Evolutionary conservation across 2,113 vertebrate genomes (phyloP).

Genomic region (Tachysurus vachellii): DNA sequence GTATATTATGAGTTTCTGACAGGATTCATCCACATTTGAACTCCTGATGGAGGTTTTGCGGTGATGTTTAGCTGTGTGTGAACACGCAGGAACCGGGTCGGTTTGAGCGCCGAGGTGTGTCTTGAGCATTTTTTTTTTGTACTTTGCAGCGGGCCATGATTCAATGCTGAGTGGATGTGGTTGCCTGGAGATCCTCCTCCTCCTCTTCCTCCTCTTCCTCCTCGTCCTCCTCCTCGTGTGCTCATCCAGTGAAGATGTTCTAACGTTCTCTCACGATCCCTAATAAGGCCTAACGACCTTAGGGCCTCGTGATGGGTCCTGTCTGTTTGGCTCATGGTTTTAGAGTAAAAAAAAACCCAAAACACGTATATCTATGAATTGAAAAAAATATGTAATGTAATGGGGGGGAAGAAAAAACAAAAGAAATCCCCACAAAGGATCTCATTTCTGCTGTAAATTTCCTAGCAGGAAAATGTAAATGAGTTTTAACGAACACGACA

Average conservation of each 20-base stretch:
- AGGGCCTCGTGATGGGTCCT: not conserved
- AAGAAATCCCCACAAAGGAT: not conserved
- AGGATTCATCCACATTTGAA: not conserved
- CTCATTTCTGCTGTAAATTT: not conserved
- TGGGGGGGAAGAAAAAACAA: no score
- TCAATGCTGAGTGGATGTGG: conserved; percentile 34
- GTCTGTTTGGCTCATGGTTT: not conserved
- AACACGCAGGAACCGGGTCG: not conserved
- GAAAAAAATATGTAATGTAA: not conserved
- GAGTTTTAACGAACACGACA: conserved; percentile 11
- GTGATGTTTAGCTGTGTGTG: not conserved
- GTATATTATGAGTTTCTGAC: not conserved
- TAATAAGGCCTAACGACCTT: not conserved
- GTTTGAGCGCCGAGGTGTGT: not conserved
- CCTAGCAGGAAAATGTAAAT: not conserved
- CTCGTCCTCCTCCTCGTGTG: conserved; percentile 33
- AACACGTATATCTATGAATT: no score
- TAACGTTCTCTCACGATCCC: not conserved
- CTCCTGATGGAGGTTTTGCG: not conserved
- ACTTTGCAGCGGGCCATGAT: conserved; percentile 31
- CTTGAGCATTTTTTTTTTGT: conserved; percentile 18
- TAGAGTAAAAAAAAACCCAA: not conserved
- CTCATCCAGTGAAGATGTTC: conserved; percentile 6
- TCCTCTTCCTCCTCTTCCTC: not conserved
- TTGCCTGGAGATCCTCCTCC: conserved; percentile 50